Evolutionary conservation across 2,797 vertebrate genomes (phyloP).

Genomic region (Pangasius sanitwongsei): DNA sequence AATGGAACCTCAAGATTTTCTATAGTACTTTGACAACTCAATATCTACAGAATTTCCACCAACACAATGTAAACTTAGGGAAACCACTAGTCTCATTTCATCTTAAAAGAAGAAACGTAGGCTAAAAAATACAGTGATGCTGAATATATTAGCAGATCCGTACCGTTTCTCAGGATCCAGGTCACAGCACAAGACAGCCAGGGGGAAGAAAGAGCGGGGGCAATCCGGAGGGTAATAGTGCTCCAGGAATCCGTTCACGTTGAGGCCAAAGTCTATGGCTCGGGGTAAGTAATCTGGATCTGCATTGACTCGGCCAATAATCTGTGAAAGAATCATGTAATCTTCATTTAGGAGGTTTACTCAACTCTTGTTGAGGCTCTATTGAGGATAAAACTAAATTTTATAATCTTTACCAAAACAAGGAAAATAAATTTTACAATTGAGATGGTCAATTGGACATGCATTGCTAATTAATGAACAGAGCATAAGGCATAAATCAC

Average conservation of each 20-base stretch:
- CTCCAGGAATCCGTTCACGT: slow-evolving; percentile 91
- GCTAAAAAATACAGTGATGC: neutral
- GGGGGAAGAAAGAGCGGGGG: slow-evolving; percentile 89
- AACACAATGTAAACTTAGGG: neutral
- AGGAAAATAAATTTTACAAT: neutral
- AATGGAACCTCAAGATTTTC: neutral
- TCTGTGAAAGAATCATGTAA: slow-evolving; percentile 69
- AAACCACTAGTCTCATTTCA: neutral
- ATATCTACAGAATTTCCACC: neutral
- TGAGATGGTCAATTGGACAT: neutral
- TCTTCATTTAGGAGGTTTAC: neutral
- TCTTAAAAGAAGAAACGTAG: neutral
- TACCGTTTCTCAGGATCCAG: slow-evolving; percentile 94
- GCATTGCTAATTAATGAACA: neutral
- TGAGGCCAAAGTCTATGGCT: slow-evolving; percentile 91
- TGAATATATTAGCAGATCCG: slow-evolving; percentile 59
- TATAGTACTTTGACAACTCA: neutral
- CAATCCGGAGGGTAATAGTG: slow-evolving; percentile 87
- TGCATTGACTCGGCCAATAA: slow-evolving; percentile 94
- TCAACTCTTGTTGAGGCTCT: neutral
- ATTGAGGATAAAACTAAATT: neutral
- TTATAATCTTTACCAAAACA: neutral
- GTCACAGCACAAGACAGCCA: slow-evolving; percentile 92
- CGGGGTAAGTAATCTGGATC: slow-evolving; percentile 96
- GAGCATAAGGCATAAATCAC: neutral